phyloP scores from a whole-genome alignment of 2,113 vertebrate species.

The Corythornis cristatus region DNA sequence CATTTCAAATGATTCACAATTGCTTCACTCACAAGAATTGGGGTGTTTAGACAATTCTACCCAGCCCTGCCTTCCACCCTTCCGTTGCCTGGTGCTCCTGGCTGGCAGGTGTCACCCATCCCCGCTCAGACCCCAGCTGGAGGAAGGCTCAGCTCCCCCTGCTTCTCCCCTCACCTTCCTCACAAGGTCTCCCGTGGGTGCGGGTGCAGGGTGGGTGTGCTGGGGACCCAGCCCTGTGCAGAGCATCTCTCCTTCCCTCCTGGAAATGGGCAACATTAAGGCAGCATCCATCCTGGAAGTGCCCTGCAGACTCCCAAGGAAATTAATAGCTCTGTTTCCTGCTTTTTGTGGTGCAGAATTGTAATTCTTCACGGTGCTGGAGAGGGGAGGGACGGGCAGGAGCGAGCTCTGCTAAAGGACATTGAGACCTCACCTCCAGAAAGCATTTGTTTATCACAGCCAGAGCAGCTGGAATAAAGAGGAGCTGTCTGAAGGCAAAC shows the following conservation, averaged over 20 bases:
- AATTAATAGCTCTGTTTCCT: slow-evolving; percentile 46
- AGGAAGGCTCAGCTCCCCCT: background rate
- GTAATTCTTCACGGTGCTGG: slow-evolving; percentile 14
- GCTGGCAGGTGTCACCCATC: background rate
- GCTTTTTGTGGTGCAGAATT: slow-evolving; percentile 45
- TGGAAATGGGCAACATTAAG: background rate
- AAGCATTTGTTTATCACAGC: background rate
- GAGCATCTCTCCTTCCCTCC: background rate
- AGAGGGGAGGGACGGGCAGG: background rate
- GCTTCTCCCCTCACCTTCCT: fast-evolving
- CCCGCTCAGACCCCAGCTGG: fast-evolving
- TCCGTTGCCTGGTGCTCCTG: background rate
- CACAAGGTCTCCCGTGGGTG: fast-evolving
- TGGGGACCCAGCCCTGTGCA: background rate
- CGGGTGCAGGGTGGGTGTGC: background rate
- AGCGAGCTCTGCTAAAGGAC: background rate
- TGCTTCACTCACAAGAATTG: slow-evolving; percentile 65
- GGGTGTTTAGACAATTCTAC: slow-evolving; percentile 64
- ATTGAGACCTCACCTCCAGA: background rate
- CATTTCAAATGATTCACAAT: slow-evolving; percentile 60
- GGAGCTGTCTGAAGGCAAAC: background rate
- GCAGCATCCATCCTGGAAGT: background rate
- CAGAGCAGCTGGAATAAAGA: background rate
- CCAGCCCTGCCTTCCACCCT: slow-evolving; percentile 21
- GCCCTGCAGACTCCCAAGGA: slow-evolving; percentile 3